Percentiles rank a stretch among this genome's conserved stretches.
phyloP scores from a whole-genome alignment of 2,797 vertebrate species.

The Fundulus diaphanus region DNA sequence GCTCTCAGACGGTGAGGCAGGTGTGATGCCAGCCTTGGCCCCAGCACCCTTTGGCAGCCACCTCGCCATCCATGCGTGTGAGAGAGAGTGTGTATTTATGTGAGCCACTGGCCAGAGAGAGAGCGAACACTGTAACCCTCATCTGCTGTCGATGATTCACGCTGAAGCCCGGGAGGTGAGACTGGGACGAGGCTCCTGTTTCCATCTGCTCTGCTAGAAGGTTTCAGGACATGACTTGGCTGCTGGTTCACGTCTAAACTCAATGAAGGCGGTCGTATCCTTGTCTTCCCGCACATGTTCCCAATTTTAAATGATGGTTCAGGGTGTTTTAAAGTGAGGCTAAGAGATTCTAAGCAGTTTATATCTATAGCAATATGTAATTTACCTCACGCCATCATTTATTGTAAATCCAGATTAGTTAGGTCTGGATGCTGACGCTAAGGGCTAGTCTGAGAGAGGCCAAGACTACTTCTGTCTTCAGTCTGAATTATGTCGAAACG shows the following conservation, averaged over 20 bases:
- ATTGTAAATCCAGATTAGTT: neutral
- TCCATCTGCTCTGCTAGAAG: conserved; percentile 55
- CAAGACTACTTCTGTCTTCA: neutral
- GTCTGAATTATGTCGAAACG: neutral
- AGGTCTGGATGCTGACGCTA: neutral
- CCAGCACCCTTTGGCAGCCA: conserved; percentile 60
- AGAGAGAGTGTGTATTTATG: conserved; percentile 31
- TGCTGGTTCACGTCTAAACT: conserved; percentile 11
- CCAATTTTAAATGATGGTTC: neutral
- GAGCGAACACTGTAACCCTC: conserved; percentile 59
- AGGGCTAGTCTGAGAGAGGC: neutral
- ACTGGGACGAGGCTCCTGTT: conserved; percentile 49
- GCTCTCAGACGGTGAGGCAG: conserved; percentile 70
- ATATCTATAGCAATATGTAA: neutral
- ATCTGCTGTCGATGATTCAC: conserved; percentile 74
- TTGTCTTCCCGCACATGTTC: neutral
- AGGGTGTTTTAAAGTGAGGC: neutral
- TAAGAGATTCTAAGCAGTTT: too few relatives aligned
- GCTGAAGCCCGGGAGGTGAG: conserved; percentile 55
- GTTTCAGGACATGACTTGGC: conserved; percentile 26
- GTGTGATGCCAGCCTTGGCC: conserved; percentile 60
- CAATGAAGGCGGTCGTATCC: neutral
- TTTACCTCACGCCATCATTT: neutral
- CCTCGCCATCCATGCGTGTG: conserved; percentile 42
- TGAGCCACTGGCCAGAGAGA: conserved; percentile 40